A percentile compares a stretch with the other conserved stretches of the same genome.
phyloP scores from a whole-genome alignment of 2,888 invertebrate genomes.

The Chirona hameri region DNA sequence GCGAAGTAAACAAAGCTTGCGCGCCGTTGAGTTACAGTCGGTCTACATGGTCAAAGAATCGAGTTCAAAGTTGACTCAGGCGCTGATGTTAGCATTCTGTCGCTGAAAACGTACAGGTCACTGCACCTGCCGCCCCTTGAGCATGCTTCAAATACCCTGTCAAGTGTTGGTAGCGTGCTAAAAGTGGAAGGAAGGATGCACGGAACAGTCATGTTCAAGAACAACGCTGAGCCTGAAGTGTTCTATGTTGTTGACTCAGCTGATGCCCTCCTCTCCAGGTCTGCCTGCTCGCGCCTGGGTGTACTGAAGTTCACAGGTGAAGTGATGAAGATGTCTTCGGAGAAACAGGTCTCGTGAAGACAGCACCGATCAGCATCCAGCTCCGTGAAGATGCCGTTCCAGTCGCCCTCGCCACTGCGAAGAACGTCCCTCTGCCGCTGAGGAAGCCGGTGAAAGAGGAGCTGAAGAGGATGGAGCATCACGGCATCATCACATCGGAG shows the following conservation, averaged over 20 bases:
- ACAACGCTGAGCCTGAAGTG: neutral
- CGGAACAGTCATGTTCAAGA: neutral
- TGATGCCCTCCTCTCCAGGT: neutral
- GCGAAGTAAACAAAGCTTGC: neutral
- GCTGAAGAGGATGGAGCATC: neutral
- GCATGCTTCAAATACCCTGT: neutral
- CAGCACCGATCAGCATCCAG: neutral
- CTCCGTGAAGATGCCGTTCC: slow-evolving; percentile 1
- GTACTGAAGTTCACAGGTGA: neutral
- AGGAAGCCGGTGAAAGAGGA: neutral
- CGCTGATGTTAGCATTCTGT: neutral
- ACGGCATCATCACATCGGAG: neutral
- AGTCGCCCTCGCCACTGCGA: neutral
- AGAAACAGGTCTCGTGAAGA: neutral
- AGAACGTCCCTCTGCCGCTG: neutral
- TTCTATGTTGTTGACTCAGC: neutral
- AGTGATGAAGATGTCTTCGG: neutral
- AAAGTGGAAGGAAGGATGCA: neutral
- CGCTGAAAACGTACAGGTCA: neutral
- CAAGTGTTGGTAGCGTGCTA: neutral
- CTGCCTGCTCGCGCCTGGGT: neutral
- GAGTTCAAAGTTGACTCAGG: neutral
- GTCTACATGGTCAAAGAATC: neutral
- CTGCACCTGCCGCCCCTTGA: neutral
- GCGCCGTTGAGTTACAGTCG: neutral